Evolutionary conservation across 1,140 invertebrate species (phyloP).

Genomic region (Sarcophaga bullata): DNA sequence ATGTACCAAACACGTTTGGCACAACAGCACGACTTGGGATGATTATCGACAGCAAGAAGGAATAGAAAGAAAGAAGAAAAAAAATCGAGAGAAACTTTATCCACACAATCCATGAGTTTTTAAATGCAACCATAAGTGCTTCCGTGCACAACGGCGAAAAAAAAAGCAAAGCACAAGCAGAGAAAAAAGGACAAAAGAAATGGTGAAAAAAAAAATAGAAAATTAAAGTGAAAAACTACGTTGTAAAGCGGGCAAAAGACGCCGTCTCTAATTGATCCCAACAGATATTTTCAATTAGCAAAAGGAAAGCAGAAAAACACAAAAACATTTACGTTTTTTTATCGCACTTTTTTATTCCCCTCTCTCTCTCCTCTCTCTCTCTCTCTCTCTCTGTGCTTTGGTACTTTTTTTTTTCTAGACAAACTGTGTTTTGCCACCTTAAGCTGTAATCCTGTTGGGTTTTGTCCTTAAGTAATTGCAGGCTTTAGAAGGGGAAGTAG

Average conservation of each 20-base stretch:
- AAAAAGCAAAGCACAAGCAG: neutral
- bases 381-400: conserved; percentile 35
- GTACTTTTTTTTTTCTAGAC: conserved; percentile 18
- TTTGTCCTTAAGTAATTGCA: neutral
- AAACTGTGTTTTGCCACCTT: conserved; percentile 52
- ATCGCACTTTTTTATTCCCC: neutral
- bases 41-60: neutral
- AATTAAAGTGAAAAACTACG: neutral
- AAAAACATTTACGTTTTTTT: conserved; percentile 62
- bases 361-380: conserved; percentile 7
- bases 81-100: conserved; percentile 25
- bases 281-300: conserved; percentile 66
- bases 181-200: too few relatives aligned
- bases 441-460: conserved; percentile 57
- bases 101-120: neutral
- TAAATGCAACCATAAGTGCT: conserved; percentile 37
- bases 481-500: conserved; percentile 44
- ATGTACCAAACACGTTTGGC: conserved; percentile 20
- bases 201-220: neutral
- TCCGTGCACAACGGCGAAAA: conserved; percentile 15
- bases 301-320: neutral
- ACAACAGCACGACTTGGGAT: neutral
- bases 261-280: conserved; percentile 64
- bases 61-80: neutral
- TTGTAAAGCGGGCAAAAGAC: conserved; percentile 31